Conservation (phyloP, 2,888 invertebrate species). For the Harpalus rufipes region DNA sequence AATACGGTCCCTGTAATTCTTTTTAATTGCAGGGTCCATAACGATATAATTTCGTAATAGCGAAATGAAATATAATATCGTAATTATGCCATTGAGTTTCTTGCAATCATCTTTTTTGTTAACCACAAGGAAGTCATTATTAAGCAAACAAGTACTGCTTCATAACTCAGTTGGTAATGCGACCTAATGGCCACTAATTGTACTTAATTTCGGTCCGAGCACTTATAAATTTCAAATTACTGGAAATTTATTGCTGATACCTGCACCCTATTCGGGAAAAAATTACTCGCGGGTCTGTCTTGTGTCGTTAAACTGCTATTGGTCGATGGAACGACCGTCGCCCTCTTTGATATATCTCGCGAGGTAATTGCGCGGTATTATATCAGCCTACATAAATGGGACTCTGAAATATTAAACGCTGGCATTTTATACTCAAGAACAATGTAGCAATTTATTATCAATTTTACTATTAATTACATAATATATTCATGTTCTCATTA, state of each 20-base stretch:
- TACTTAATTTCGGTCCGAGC: conserved; percentile 55
- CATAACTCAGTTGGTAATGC: conserved; percentile 51
- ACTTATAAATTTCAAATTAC: conserved; percentile 62
- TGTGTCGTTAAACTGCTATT: conserved; percentile 48
- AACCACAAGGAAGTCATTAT: conserved; percentile 37
- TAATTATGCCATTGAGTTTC: conserved; percentile 26
- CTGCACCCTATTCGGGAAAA: conserved; percentile 48
- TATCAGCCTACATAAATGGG: conserved; percentile 36
- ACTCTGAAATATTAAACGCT: conserved; percentile 50
- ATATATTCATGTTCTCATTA: background rate
- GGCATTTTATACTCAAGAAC: conserved; percentile 14
- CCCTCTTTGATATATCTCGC: conserved; percentile 44
- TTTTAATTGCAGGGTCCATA: background rate
- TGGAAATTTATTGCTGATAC: conserved; percentile 51
- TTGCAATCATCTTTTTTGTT: conserved; percentile 35
- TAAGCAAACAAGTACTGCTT: conserved; percentile 53
- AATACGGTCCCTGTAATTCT: background rate
- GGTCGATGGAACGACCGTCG: conserved; percentile 25
- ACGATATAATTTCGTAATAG: conserved; percentile 34
- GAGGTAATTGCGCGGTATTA: conserved; percentile 42
- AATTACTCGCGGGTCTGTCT: conserved; percentile 43
- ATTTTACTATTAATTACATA: background rate
- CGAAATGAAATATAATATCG: conserved; percentile 41
- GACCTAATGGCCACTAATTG: conserved; percentile 55
- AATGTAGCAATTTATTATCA: background rate